Conservation (phyloP, 1,140 invertebrate species). For the Procambarus clarkii region DNA sequence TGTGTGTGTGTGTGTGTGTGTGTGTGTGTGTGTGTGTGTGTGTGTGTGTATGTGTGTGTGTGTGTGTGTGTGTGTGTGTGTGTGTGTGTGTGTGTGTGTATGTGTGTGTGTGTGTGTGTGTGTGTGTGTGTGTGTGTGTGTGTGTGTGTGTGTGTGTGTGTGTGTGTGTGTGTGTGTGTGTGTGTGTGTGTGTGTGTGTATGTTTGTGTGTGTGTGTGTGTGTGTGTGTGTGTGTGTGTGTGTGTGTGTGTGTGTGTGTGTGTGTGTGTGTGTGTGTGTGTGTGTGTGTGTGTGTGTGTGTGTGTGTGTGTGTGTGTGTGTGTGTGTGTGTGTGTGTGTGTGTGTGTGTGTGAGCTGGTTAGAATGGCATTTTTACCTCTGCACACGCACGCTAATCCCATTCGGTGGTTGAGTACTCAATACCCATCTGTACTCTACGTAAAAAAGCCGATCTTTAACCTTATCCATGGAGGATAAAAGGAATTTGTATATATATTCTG, state of each 20-base stretch:
- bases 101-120: slow-evolving; percentile 28
- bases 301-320: too few relatives aligned
- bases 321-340: too few relatives aligned
- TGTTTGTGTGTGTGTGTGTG: slow-evolving; percentile 5
- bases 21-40: not conserved
- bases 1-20: slow-evolving; percentile 10
- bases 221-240: slow-evolving; percentile 29
- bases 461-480: too few relatives aligned
- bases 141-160: not conserved
- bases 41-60: not conserved
- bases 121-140: slow-evolving; percentile 1
- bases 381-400: too few relatives aligned
- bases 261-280: slow-evolving; percentile 2
- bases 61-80: too few relatives aligned
- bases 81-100: not conserved
- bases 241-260: slow-evolving; percentile 28
- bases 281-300: not conserved
- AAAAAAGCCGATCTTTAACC: too few relatives aligned
- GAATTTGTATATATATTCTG: too few relatives aligned
- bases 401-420: too few relatives aligned
- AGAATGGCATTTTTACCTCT: not conserved
- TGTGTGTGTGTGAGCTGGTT: not conserved
- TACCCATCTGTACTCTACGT: too few relatives aligned
- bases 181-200: too few relatives aligned
- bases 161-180: too few relatives aligned